Evolutionary conservation across 2,797 vertebrate species (phyloP), one percentile per base, ranked within the genome.

Genomic region (Columba guinea): DNA sequence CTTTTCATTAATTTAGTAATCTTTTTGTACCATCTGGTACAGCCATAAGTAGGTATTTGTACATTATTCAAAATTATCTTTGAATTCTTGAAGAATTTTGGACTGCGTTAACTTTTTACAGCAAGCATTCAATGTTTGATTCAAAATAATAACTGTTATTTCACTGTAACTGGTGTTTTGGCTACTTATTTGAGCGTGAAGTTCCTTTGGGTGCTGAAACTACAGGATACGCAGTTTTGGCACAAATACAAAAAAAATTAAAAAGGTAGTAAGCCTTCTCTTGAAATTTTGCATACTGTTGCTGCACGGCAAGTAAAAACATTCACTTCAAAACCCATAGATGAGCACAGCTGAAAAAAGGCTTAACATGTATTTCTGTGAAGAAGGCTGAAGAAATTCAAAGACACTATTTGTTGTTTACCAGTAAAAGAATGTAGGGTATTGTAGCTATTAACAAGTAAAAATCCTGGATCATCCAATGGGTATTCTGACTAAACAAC

Each of bases 31-130:
- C 52, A 82, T 65, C 27, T 75, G 37, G 27, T 80, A 55, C 37
- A 32, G 32, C 13, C 20, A 23, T 27, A 63, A 84, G 49, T 73
- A 84, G 27, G 64, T 90, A 63, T 37, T 62, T 41, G n/a, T 49
- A 56, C 9, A 28, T 76, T 73, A 81, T 30, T 91, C 49, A 86
- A 76, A 81, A 59, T 13, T 0, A 34, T 21, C 51, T 84, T 80
- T 53, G 3, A 90, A 76, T 88, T 91, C 65, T 84, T 81, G 24
- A 81, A 80, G 32, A 62, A 55, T 75, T 74, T 81, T 55, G 68
- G 63, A 80, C 19, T 39, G 35, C 55, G 32, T 34, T 65, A 84
- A 79, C 24, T 63, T 89, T 84, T 74, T 59, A 52, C 14, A 70
- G 76, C 9, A 87, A 65, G 44, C 2, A 55, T 74, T 78, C 30